Conservation (phyloP, 2,113 vertebrate species). For the Chauna torquata region DNA sequence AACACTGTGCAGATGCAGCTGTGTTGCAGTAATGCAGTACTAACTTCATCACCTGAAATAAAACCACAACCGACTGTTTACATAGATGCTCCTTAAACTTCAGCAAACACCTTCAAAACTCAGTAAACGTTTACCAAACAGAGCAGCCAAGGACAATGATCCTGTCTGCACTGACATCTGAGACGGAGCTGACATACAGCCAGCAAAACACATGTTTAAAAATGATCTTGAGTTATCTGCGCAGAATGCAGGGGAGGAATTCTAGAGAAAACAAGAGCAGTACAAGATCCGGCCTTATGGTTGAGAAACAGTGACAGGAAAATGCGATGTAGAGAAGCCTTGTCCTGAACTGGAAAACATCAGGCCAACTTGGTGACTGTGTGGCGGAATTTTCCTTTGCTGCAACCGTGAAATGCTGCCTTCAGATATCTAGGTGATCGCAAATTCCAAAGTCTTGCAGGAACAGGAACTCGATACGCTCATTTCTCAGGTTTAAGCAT, state of each 20-base stretch:
- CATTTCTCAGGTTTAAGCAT: background rate
- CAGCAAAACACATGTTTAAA: background rate
- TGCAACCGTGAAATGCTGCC: background rate
- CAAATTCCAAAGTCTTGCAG: background rate
- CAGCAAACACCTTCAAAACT: background rate
- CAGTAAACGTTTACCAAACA: background rate
- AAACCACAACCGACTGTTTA: background rate
- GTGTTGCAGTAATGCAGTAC: background rate
- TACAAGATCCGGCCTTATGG: background rate
- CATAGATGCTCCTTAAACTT: background rate
- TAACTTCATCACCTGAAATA: background rate
- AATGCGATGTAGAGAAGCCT: background rate
- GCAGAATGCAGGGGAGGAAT: background rate
- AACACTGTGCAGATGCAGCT: background rate
- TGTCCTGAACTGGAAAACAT: background rate
- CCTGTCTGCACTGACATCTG: background rate
- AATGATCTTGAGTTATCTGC: background rate
- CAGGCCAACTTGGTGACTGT: background rate
- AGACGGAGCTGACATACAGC: background rate
- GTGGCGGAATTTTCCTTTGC: background rate
- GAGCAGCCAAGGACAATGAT: background rate
- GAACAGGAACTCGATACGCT: background rate
- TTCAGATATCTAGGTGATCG: background rate
- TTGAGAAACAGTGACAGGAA: background rate
- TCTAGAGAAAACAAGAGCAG: background rate